A percentile compares a stretch with the other conserved stretches of the same genome.
Conservation (phyloP, 2,888 invertebrate genomes). For the Neoascia interrupta region DNA sequence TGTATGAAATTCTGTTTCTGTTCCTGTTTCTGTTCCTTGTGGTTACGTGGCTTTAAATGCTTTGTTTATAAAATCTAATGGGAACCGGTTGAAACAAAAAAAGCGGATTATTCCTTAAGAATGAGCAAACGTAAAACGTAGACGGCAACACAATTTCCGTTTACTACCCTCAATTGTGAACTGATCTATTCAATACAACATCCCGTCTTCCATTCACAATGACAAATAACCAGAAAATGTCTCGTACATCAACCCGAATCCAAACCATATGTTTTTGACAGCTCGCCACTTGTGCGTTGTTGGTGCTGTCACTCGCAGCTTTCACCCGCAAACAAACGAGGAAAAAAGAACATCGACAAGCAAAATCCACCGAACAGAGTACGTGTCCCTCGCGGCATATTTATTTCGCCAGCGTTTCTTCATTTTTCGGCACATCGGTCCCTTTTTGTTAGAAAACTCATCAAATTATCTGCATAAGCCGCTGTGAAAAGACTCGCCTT, state of each 20-base stretch:
- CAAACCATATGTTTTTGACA: conserved; percentile 62
- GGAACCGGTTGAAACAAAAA: too few species aligned
- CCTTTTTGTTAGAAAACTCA: conserved; percentile 9
- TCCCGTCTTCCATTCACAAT: conserved; percentile 9
- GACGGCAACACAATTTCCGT: neutral
- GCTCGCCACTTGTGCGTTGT: neutral
- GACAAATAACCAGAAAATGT: neutral
- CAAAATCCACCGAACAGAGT: conserved; percentile 43
- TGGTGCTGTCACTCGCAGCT: conserved; percentile 50
- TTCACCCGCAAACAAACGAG: conserved; percentile 60
- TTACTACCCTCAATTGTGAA: neutral
- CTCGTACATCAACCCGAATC: conserved; percentile 20
- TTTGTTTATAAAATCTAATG: too few species aligned
- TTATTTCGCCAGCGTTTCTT: conserved; percentile 39
- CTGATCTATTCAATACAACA: neutral
- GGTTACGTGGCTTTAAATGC: too few species aligned
- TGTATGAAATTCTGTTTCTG: too few species aligned
- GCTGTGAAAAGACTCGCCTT: conserved; percentile 4
- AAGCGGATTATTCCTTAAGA: too few species aligned
- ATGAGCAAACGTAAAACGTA: too few species aligned
- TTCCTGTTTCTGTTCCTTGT: too few species aligned
- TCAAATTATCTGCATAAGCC: conserved; percentile 7
- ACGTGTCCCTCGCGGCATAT: conserved; percentile 64
- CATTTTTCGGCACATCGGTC: neutral
- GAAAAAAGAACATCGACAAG: conserved; percentile 22